Conservation (phyloP, 2,113 vertebrate genomes). For the Trinectes maculatus region DNA sequence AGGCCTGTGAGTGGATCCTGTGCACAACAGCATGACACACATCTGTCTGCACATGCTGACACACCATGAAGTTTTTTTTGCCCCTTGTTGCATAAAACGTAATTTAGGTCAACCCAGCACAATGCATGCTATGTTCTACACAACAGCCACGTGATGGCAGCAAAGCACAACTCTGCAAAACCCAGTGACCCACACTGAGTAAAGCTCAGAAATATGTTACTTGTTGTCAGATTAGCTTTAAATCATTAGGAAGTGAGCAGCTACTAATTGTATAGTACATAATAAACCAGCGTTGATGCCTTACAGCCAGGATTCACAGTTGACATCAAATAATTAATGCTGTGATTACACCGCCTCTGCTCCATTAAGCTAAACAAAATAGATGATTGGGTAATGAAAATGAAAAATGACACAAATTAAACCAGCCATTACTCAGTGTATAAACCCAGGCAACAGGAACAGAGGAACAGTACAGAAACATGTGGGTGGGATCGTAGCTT, state of each 20-base stretch:
- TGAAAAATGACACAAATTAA: constrained; percentile 14
- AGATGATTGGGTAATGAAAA: neutral
- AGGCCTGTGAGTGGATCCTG: neutral
- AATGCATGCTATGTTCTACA: neutral
- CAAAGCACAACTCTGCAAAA: constrained; percentile 21
- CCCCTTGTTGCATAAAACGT: constrained; percentile 29
- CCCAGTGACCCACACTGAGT: neutral
- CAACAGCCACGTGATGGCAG: constrained; percentile 57
- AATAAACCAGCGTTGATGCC: neutral
- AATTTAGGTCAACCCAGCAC: constrained; percentile 31
- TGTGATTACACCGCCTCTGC: neutral
- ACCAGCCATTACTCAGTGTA: constrained; percentile 23
- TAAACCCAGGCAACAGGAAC: too few species aligned
- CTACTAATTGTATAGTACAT: neutral
- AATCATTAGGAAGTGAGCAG: neutral
- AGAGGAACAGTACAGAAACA: neutral
- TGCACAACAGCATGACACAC: neutral
- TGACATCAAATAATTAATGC: constrained; percentile 5
- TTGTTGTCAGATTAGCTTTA: neutral
- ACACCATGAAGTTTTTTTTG: constrained; percentile 12
- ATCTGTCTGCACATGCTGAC: constrained; percentile 34
- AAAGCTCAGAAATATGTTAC: neutral
- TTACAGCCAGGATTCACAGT: constrained; percentile 3
- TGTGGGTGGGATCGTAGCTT: neutral
- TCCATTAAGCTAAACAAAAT: neutral